These are phyloP conservation scores for Apodemia zela DNA, from an alignment of 2,888 invertebrate genomes.

Conservation along the genomic window DNA sequence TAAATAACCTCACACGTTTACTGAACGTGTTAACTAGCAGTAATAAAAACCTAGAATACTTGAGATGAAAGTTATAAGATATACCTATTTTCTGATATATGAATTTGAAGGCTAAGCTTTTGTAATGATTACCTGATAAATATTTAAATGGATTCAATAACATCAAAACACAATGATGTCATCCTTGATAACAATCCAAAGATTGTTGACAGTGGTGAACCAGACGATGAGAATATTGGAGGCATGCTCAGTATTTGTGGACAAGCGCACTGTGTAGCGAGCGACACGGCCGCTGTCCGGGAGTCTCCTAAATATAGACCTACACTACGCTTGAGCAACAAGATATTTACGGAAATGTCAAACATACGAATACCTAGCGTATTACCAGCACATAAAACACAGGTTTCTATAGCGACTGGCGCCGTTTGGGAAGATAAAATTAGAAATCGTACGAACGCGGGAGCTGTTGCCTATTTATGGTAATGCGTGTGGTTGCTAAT, in stretches of 20 bases:
- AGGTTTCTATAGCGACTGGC: conserved; percentile 36
- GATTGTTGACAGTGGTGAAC: neutral
- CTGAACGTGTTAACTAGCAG: too few species aligned
- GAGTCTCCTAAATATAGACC: conserved; percentile 36
- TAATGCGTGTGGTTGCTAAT: conserved; percentile 57
- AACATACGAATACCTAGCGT: conserved; percentile 41
- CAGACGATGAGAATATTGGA: neutral
- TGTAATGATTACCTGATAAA: neutral
- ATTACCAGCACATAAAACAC: conserved; percentile 33
- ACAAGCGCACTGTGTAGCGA: neutral
- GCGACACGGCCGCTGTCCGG: conserved; percentile 28
- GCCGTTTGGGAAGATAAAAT: conserved; percentile 48
- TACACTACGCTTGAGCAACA: conserved; percentile 31
- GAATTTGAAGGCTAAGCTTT: neutral
- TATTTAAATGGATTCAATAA: neutral
- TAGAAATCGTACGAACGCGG: conserved; percentile 64
- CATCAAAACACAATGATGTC: neutral
- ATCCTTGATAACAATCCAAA: neutral
- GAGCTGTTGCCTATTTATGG: conserved; percentile 77
- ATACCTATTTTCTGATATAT: neutral
- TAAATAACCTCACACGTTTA: too few species aligned
- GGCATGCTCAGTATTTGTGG: neutral
- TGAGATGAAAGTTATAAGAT: too few species aligned
- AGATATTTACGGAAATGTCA: conserved; percentile 50
- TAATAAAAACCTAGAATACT: too few species aligned